Percentiles rank a stretch among this genome's conserved stretches.
phyloP scores from a whole-genome alignment of 2,888 invertebrate species.

The Alviniconcha strummeri region DNA sequence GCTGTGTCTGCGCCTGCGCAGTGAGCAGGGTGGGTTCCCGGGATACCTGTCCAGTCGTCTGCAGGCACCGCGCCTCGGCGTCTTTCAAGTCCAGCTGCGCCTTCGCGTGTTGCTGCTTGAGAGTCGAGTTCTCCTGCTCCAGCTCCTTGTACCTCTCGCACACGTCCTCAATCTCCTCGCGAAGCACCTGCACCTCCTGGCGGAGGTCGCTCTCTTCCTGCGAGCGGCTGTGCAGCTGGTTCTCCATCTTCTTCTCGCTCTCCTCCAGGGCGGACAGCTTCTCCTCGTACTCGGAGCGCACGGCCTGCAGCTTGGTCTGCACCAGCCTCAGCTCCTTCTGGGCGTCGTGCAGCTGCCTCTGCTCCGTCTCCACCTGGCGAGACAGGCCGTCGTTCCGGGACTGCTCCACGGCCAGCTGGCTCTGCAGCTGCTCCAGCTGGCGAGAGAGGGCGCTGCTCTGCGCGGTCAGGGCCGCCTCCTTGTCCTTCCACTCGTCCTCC shows the following conservation, averaged over 20 bases:
- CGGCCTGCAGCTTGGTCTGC: constrained; percentile 55
- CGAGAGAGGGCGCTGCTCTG: constrained; percentile 34
- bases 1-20: neutral
- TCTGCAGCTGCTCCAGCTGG: constrained; percentile 19
- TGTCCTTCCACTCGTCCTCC: constrained; percentile 37
- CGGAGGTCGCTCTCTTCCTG: constrained; percentile 32
- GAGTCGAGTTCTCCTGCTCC: constrained; percentile 40
- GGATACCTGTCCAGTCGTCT: constrained; percentile 15
- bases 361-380: constrained; percentile 42
- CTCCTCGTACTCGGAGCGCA: constrained; percentile 58
- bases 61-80: constrained; percentile 13
- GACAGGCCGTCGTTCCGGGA: constrained; percentile 6
- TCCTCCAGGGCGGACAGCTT: constrained; percentile 37
- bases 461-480: constrained; percentile 34
- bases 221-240: constrained; percentile 26
- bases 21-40: constrained; percentile 23
- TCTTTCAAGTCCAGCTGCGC: constrained; percentile 8
- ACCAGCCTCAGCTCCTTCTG: constrained; percentile 51
- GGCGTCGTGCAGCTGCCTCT: constrained; percentile 49
- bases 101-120: constrained; percentile 31
- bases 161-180: constrained; percentile 33
- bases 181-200: constrained; percentile 26
- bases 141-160: constrained; percentile 34
- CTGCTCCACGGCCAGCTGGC: constrained; percentile 4
- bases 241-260: constrained; percentile 32